A percentile compares a stretch with the other conserved stretches of the same genome.
Conservation (phyloP, 2,888 invertebrate genomes). For the Aphodius granarius region DNA sequence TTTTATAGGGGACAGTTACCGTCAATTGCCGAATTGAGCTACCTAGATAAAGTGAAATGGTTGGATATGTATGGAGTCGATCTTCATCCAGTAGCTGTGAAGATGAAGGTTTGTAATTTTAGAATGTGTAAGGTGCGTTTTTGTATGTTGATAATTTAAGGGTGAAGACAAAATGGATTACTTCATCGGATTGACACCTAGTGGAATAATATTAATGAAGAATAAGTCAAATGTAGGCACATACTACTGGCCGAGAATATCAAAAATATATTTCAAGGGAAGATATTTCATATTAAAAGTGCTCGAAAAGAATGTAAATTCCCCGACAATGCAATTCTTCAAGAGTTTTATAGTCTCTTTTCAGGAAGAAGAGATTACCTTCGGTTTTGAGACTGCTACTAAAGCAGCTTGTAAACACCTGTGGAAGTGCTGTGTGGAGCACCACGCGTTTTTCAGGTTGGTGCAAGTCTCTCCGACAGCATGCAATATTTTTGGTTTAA, state of each 20-base stretch:
- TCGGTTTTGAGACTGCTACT: slow-evolving; percentile 92
- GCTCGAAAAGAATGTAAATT: slow-evolving; percentile 91
- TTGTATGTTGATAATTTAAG: slow-evolving; percentile 54
- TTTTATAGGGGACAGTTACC: slow-evolving; percentile 80
- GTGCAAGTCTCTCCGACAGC: slow-evolving; percentile 78
- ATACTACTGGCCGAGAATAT: slow-evolving; percentile 97
- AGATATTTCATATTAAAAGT: slow-evolving; percentile 96
- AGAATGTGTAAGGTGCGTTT: not conserved
- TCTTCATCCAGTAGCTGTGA: slow-evolving; percentile 92
- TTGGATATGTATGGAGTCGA: slow-evolving; percentile 98
- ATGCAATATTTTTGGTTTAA: slow-evolving; percentile 75
- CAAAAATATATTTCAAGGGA: slow-evolving; percentile 95
- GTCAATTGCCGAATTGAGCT: slow-evolving; percentile 90
- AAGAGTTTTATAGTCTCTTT: slow-evolving; percentile 29
- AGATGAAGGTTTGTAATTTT: slow-evolving; percentile 25
- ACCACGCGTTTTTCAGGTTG: slow-evolving; percentile 90
- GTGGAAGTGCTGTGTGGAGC: slow-evolving; percentile 95
- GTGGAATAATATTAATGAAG: slow-evolving; percentile 90
- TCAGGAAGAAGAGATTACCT: slow-evolving; percentile 93
- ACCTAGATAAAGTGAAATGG: slow-evolving; percentile 97
- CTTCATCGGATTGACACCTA: slow-evolving; percentile 93
- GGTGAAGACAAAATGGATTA: slow-evolving; percentile 97
- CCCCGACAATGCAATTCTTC: slow-evolving; percentile 8
- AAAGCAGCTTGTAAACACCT: slow-evolving; percentile 92
- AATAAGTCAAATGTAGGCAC: slow-evolving; percentile 96